phyloP scores from a whole-genome alignment of 2,888 invertebrate species.

The Yponomeuta evonymella region DNA sequence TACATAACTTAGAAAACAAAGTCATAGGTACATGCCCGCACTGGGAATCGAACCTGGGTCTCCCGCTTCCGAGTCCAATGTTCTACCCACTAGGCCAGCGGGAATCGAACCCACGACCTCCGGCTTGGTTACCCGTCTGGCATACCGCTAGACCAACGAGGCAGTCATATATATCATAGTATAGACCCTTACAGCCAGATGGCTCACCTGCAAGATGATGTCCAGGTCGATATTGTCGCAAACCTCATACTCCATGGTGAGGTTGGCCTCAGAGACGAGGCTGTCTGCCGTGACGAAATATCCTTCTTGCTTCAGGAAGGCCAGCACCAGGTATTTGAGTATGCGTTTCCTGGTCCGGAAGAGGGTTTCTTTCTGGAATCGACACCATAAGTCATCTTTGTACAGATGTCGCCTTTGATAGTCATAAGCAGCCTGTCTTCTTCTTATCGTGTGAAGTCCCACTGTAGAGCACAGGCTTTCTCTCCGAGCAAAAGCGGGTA shows the following conservation, averaged over 20 bases:
- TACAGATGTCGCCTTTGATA: too few relatives aligned
- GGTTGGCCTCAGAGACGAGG: conserved; percentile 82
- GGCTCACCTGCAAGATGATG: conserved; percentile 81
- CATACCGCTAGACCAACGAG: too few relatives aligned
- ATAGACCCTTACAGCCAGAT: neutral
- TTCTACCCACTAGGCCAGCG: too few relatives aligned
- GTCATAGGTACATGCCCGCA: too few relatives aligned
- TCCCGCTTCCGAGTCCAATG: too few relatives aligned
- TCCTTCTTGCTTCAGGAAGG: conserved; percentile 81
- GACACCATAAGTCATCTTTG: too few relatives aligned
- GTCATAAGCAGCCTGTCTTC: too few relatives aligned
- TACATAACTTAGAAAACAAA: too few relatives aligned
- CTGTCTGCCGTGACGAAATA: conserved; percentile 78
- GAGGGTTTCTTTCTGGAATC: conserved; percentile 56
- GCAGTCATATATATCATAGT: neutral
- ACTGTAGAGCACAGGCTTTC: neutral
- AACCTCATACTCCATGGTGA: conserved; percentile 81
- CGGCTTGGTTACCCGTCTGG: too few relatives aligned
- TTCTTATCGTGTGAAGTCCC: neutral
- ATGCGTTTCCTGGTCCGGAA: conserved; percentile 62
- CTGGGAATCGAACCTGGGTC: too few relatives aligned
- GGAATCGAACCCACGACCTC: too few relatives aligned
- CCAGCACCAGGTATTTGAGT: conserved; percentile 78
- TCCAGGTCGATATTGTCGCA: conserved; percentile 96
- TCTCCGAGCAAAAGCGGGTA: too few relatives aligned